Percentiles rank a stretch among this genome's conserved stretches.
Evolutionary conservation across 2,797 vertebrate genomes (phyloP).

Genomic region (Acestrorhynchus altus): DNA sequence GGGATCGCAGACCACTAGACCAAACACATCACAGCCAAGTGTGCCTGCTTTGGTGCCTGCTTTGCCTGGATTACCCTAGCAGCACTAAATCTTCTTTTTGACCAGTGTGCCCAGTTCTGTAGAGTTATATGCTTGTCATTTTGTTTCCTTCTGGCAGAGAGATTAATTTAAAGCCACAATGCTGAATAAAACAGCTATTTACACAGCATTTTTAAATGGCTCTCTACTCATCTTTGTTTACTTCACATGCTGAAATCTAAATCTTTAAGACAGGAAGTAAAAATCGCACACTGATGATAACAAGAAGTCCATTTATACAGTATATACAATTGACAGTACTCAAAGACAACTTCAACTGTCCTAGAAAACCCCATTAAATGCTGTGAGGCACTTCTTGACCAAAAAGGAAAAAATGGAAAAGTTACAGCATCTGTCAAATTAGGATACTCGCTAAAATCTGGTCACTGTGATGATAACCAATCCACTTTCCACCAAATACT

Average conservation of each 20-base stretch:
- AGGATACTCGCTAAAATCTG: background rate
- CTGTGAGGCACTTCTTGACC: background rate
- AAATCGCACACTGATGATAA: background rate
- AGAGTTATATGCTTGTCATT: background rate
- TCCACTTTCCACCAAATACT: background rate
- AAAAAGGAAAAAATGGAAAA: too few relatives aligned
- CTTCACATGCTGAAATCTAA: too few relatives aligned
- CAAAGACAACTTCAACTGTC: too few relatives aligned
- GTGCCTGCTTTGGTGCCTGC: background rate
- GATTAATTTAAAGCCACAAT: background rate
- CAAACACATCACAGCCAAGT: conserved; percentile 4
- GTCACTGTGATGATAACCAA: background rate
- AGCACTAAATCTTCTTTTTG: background rate
- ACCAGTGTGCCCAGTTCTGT: background rate
- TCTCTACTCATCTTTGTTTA: too few relatives aligned
- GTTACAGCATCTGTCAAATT: background rate
- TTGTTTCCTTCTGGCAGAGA: background rate
- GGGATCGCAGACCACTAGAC: conserved; percentile 50
- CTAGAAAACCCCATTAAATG: too few relatives aligned
- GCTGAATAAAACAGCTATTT: background rate
- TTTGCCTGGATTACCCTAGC: background rate
- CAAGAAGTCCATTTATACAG: background rate
- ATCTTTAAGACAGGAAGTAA: background rate
- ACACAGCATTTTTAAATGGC: background rate
- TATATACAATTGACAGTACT: too few relatives aligned